These are phyloP conservation scores for Melanotaenia duboulayi DNA, from an alignment of 2,113 vertebrate species.

Conservation along the genomic window DNA sequence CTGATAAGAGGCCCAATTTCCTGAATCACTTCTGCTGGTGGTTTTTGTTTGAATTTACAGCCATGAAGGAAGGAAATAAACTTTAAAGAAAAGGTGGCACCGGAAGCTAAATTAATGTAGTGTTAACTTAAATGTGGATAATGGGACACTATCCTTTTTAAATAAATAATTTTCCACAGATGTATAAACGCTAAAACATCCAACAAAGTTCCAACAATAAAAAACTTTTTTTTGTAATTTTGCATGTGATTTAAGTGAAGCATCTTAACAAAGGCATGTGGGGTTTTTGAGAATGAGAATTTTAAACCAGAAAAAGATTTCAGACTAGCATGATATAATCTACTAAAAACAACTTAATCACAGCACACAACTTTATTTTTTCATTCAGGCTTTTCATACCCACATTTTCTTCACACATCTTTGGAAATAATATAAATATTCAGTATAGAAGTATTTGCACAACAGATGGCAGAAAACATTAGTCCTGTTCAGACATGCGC, in stretches of 20 bases:
- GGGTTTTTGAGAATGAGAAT: background rate
- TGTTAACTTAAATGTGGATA: background rate
- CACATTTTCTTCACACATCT: background rate
- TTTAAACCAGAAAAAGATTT: background rate
- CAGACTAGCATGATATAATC: background rate
- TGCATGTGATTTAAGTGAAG: too few relatives aligned
- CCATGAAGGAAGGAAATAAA: background rate
- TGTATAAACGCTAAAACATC: background rate
- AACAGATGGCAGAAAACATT: too few relatives aligned
- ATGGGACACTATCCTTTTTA: background rate
- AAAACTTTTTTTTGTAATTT: too few relatives aligned
- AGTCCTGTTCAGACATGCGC: too few relatives aligned
- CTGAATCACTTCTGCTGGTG: background rate
- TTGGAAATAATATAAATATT: background rate
- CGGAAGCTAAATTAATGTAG: background rate
- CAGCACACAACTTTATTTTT: too few relatives aligned
- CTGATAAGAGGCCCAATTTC: background rate
- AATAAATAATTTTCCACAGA: background rate
- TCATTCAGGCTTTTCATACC: too few relatives aligned
- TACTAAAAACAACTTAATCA: too few relatives aligned
- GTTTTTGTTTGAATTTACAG: background rate
- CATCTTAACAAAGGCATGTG: background rate
- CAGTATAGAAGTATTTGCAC: too few relatives aligned
- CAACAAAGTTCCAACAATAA: too few relatives aligned
- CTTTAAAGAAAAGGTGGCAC: background rate